Percentiles rank a stretch among this genome's conserved stretches.
Conservation (phyloP, 2,113 vertebrate genomes). For the Plecotus auritus region DNA sequence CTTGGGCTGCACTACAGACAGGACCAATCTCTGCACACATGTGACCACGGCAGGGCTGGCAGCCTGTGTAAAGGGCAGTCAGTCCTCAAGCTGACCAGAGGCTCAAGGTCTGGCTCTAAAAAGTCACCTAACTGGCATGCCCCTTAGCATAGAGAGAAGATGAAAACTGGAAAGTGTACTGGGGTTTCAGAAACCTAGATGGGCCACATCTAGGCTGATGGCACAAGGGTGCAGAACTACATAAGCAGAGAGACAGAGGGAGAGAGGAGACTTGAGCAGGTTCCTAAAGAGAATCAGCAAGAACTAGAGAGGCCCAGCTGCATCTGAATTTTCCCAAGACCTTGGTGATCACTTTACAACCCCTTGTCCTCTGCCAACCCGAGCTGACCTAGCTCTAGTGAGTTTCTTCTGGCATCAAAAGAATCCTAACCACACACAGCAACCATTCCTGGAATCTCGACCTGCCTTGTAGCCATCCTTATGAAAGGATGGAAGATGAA, state of each 20-base stretch:
- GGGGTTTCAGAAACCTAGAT: neutral
- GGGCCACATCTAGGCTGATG: neutral
- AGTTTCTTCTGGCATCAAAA: neutral
- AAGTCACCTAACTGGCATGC: neutral
- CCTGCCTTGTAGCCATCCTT: neutral
- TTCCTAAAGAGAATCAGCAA: neutral
- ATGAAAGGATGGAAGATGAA: neutral
- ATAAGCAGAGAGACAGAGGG: neutral
- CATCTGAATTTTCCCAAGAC: neutral
- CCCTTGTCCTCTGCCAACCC: neutral
- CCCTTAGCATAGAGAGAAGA: neutral
- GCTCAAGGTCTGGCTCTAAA: neutral
- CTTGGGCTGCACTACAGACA: neutral
- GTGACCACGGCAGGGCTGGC: neutral
- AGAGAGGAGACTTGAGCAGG: neutral
- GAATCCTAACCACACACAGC: neutral
- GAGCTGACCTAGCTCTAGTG: neutral
- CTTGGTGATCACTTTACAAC: neutral
- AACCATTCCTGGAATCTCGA: neutral
- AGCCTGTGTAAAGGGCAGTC: neutral
- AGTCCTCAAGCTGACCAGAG: neutral
- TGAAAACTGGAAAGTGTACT: neutral
- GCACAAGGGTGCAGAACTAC: neutral
- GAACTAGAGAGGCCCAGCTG: neutral
- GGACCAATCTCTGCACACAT: neutral